These are phyloP conservation scores for Holacanthus passer DNA, from an alignment of 2,113 vertebrate genomes.

Conservation along the genomic window DNA sequence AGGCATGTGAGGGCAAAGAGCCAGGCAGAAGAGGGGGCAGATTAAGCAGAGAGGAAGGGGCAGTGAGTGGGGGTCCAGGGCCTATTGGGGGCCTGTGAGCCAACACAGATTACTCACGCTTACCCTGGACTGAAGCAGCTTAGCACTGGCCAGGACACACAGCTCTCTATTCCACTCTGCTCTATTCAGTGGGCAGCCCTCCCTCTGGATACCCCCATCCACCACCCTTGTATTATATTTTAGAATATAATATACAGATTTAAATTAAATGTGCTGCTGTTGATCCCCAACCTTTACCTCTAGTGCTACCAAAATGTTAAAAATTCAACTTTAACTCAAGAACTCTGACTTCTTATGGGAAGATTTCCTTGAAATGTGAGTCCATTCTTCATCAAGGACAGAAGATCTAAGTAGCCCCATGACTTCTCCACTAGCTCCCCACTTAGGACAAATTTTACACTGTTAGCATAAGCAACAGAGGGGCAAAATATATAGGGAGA, in stretches of 20 bases:
- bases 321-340: not conserved
- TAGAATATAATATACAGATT: not conserved
- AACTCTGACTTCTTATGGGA: not conserved
- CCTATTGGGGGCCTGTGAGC: conserved; percentile 59
- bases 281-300: not conserved
- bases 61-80: conserved; percentile 32
- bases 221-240: not conserved
- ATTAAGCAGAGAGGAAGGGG: conserved; percentile 45
- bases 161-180: conserved; percentile 45
- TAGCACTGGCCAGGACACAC: conserved; percentile 48
- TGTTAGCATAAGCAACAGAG: not conserved
- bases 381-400: not conserved
- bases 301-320: not conserved
- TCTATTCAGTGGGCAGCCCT: conserved; percentile 32
- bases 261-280: not conserved
- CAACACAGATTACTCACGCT: conserved; percentile 72
- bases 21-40: conserved; percentile 25
- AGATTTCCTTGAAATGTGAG: not conserved
- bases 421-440: not conserved
- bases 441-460: not conserved
- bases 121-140: conserved; percentile 71
- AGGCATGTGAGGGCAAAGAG: conserved; percentile 9
- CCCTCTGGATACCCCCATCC: conserved; percentile 3
- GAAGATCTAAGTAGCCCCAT: not conserved
- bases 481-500: not conserved